phyloP scores from a whole-genome alignment of 2,797 vertebrate species.

The Morus bassanus region DNA sequence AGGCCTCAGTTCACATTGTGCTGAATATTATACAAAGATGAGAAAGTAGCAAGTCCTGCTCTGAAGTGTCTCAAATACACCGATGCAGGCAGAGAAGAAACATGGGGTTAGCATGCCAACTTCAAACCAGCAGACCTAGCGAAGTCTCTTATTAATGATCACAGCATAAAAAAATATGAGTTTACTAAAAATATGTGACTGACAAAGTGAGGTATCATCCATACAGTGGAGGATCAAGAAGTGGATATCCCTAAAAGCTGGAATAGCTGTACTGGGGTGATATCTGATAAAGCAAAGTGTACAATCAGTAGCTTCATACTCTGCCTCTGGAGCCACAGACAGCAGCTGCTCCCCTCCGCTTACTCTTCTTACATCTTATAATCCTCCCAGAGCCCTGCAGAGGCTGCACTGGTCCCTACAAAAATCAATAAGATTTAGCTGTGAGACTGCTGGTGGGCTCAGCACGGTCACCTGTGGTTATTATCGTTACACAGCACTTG shows the following conservation, averaged over 20 bases:
- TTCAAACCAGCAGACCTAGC: not conserved
- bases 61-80: not conserved
- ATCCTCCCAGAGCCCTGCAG: slow-evolving; percentile 2
- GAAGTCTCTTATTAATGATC: not conserved
- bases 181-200: not conserved
- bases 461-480: not conserved
- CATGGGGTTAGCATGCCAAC: not conserved
- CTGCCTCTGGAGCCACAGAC: not conserved
- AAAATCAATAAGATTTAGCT: not conserved
- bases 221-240: not conserved
- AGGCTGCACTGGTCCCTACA: not conserved
- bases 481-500: not conserved
- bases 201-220: not conserved
- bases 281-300: not conserved
- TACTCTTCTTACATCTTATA: not conserved
- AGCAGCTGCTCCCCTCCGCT: not conserved
- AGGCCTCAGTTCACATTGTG: not conserved
- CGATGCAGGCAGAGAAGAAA: not conserved
- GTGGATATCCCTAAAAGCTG: not conserved
- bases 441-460: not conserved
- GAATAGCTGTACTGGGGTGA: not conserved
- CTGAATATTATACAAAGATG: not conserved
- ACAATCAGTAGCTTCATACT: not conserved
- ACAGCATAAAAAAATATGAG: not conserved
- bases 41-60: not conserved